These are phyloP conservation scores for Syrmaticus mikado DNA, from an alignment of 2,113 vertebrate genomes.

Conservation along the genomic window DNA sequence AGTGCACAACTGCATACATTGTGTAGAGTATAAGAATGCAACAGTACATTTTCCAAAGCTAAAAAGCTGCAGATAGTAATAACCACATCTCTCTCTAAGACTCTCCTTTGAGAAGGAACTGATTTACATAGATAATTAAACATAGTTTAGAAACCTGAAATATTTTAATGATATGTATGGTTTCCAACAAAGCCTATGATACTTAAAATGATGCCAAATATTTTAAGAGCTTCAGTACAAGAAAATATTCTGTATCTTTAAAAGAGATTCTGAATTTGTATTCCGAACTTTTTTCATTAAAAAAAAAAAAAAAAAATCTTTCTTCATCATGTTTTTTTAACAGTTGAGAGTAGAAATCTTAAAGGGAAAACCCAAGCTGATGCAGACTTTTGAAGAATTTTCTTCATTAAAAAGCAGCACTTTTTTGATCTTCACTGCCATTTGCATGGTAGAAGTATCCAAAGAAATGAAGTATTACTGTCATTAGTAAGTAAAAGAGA, in stretches of 20 bases:
- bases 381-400: neutral
- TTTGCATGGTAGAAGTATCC: slow-evolving; percentile 53
- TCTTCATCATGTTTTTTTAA: neutral
- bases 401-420: neutral
- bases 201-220: neutral
- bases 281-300: neutral
- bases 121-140: neutral
- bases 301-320: neutral
- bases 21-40: neutral
- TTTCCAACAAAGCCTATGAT: neutral
- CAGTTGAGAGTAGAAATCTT: neutral
- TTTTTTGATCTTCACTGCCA: slow-evolving; percentile 51
- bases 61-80: neutral
- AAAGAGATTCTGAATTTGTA: neutral
- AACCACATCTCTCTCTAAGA: neutral
- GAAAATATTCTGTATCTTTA: neutral
- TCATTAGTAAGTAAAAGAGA: slow-evolving; percentile 54
- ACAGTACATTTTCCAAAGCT: neutral
- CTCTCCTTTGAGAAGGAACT: neutral
- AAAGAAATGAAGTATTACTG: slow-evolving; percentile 28
- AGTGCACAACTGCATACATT: neutral
- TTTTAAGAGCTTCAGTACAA: neutral
- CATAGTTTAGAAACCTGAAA: neutral
- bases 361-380: neutral
- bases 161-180: neutral